Percentiles rank a stretch among this genome's conserved stretches.
Conservation (phyloP, 2,888 invertebrate species). For the Andrena trimmerana region DNA sequence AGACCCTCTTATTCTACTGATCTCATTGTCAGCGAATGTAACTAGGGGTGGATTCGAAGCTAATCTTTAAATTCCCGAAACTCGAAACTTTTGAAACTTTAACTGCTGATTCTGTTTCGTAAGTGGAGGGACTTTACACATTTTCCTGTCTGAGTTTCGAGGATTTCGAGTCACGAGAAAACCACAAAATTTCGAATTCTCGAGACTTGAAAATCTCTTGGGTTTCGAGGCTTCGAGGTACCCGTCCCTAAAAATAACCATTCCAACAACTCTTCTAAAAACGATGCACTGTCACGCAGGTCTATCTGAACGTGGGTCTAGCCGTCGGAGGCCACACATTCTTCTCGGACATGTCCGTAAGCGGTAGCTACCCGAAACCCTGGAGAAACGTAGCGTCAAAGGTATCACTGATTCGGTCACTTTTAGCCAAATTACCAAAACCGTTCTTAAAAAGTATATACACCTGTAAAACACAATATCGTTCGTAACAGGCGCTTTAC, state of each 20-base stretch:
- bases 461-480: background rate
- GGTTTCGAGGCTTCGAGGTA: no score
- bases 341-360: constrained; percentile 88
- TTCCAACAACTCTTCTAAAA: constrained; percentile 75
- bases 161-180: no score
- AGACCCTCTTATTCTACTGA: background rate
- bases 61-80: background rate
- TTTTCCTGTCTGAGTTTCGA: no score
- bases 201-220: no score
- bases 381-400: constrained; percentile 91
- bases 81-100: background rate
- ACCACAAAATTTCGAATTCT: no score
- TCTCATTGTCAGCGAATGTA: no score
- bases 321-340: constrained; percentile 91
- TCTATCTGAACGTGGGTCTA: constrained; percentile 91
- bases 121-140: no score
- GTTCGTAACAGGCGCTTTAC: constrained; percentile 73
- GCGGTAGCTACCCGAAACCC: constrained; percentile 88
- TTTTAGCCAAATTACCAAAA: background rate
- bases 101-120: background rate
- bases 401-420: constrained; percentile 74
- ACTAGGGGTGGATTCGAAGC: no score
- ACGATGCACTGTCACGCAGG: constrained; percentile 84
- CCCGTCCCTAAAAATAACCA: no score
- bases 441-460: background rate